Percentiles rank a stretch among this genome's conserved stretches.
phyloP scores from a whole-genome alignment of 2,888 invertebrate genomes.

The Timema podura region DNA sequence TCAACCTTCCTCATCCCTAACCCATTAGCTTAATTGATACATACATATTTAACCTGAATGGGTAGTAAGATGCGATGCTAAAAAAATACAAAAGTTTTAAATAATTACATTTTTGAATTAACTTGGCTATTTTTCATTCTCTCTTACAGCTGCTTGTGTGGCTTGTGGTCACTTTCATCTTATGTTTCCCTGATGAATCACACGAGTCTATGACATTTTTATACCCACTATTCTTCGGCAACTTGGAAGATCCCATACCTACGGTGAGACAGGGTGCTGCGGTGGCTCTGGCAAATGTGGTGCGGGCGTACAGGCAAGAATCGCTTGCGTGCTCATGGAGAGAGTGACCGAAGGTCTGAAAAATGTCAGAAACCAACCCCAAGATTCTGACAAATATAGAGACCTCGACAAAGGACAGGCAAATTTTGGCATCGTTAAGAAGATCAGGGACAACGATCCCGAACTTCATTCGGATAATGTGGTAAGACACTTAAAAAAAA shows the following conservation, averaged over 20 bases:
- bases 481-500: conserved; percentile 34
- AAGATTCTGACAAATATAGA: conserved; percentile 43
- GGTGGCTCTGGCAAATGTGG: conserved; percentile 46
- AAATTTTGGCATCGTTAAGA: conserved; percentile 47
- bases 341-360: conserved; percentile 45
- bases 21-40: too few species aligned
- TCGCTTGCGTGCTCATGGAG: conserved; percentile 41
- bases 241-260: conserved; percentile 49
- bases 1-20: too few species aligned
- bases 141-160: conserved; percentile 48
- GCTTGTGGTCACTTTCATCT: conserved; percentile 52
- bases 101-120: too few species aligned
- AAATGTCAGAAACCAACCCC: conserved; percentile 45
- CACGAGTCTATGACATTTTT: conserved; percentile 42
- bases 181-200: conserved; percentile 49
- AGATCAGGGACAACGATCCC: conserved; percentile 47
- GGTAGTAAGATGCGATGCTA: too few species aligned
- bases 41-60: too few species aligned
- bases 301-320: conserved; percentile 43
- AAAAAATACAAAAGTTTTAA: too few species aligned
- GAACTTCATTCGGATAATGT: conserved; percentile 46
- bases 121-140: too few species aligned
- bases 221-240: conserved; percentile 46
- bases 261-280: conserved; percentile 56
- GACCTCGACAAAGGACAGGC: conserved; percentile 43